phyloP scores from a whole-genome alignment of 2,113 vertebrate genomes.

The Oreochromis niloticus region DNA sequence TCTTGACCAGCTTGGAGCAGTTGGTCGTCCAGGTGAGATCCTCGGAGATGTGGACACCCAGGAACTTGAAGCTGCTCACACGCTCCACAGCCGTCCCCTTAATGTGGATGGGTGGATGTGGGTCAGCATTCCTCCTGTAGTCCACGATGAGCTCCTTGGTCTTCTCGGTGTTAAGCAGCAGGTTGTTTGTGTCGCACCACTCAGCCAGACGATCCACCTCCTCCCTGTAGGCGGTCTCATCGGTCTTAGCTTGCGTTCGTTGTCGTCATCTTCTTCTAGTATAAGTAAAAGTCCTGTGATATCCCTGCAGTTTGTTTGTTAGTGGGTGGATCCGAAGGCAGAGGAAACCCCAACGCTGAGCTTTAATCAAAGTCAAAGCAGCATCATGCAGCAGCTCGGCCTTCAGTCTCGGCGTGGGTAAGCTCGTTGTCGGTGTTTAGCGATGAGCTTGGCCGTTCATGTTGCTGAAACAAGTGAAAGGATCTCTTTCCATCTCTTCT shows the following conservation, averaged over 20 bases:
- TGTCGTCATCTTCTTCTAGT: not conserved
- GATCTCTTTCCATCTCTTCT: not conserved
- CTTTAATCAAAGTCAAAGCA: not conserved
- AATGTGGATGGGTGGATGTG: too few relatives aligned
- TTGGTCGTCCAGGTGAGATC: too few relatives aligned
- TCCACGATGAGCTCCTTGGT: too few relatives aligned
- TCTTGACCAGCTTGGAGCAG: too few relatives aligned
- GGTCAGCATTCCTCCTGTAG: too few relatives aligned
- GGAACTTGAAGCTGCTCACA: too few relatives aligned
- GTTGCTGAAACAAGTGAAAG: conserved; percentile 17
- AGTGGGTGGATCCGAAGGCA: not conserved
- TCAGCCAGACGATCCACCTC: too few relatives aligned
- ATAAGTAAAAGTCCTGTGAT: not conserved
- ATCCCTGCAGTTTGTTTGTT: not conserved
- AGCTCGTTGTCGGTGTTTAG: conserved; percentile 25
- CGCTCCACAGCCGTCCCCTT: too few relatives aligned
- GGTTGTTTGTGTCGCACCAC: too few relatives aligned
- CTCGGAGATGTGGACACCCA: too few relatives aligned
- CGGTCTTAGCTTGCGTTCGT: not conserved
- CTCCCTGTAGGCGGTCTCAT: too few relatives aligned
- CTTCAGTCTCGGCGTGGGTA: not conserved
- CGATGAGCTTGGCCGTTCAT: conserved; percentile 63
- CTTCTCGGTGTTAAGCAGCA: too few relatives aligned
- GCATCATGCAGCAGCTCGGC: not conserved
- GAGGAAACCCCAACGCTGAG: not conserved